Evolutionary conservation across 2,888 invertebrate genomes (phyloP).

Genomic region (Drosophila fungiperda): DNA sequence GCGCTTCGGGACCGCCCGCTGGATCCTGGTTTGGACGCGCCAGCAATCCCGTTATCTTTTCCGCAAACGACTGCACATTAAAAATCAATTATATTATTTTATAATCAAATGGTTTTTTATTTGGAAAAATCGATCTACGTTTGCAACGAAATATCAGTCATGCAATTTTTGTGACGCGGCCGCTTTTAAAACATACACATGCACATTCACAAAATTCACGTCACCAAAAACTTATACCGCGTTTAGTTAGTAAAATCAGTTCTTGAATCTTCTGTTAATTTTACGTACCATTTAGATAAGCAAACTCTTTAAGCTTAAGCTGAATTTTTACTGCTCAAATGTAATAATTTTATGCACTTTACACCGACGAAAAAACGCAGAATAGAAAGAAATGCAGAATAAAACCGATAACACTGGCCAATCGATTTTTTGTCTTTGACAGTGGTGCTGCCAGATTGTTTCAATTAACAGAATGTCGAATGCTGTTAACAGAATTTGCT

Average conservation of each 20-base stretch:
- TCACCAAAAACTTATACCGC: conserved; percentile 56
- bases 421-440: conserved; percentile 24
- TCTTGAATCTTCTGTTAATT: background rate
- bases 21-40: conserved; percentile 91
- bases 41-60: conserved; percentile 92
- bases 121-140: conserved; percentile 44
- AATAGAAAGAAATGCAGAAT: conserved; percentile 53
- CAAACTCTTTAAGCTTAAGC: conserved; percentile 53
- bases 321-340: conserved; percentile 45
- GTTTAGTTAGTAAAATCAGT: conserved; percentile 16
- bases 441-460: conserved; percentile 38
- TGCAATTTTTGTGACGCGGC: conserved; percentile 70
- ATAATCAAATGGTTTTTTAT: conserved; percentile 11
- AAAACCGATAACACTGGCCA: conserved; percentile 37
- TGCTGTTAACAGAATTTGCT: conserved; percentile 4
- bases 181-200: conserved; percentile 36
- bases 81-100: conserved; percentile 18
- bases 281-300: conserved; percentile 61
- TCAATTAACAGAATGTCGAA: background rate
- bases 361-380: conserved; percentile 60
- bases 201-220: conserved; percentile 43
- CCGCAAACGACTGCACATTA: conserved; percentile 86
- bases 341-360: conserved; percentile 51
- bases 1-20: conserved; percentile 91
- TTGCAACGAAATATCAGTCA: conserved; percentile 14